A percentile compares a stretch with the other conserved stretches of the same genome.
phyloP scores from a whole-genome alignment of 2,797 vertebrate genomes.

The Glossophaga mutica region DNA sequence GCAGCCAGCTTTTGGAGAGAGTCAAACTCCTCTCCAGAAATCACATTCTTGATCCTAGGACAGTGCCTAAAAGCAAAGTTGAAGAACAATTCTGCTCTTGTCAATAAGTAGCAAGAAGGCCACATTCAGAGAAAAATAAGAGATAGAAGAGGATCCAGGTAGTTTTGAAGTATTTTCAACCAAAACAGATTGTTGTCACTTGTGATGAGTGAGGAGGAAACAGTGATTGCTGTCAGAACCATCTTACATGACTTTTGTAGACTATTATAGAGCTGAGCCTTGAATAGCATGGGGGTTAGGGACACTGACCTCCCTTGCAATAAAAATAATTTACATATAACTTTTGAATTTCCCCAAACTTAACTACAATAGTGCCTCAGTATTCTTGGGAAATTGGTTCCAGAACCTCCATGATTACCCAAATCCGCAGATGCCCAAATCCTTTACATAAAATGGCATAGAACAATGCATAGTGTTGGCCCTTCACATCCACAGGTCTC shows the following conservation, averaged over 20 bases:
- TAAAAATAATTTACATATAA: neutral
- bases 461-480: neutral
- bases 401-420: no score
- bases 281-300: neutral
- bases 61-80: neutral
- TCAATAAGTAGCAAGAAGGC: neutral
- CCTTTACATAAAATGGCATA: neutral
- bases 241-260: neutral
- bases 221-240: neutral
- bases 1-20: neutral
- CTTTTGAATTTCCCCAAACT: neutral
- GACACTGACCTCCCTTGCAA: neutral
- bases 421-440: neutral
- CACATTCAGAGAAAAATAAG: neutral
- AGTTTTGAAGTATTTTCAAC: neutral
- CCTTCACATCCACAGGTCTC: neutral
- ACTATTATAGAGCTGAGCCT: neutral
- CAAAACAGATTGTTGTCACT: neutral
- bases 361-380: neutral
- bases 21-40: neutral
- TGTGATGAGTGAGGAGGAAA: neutral
- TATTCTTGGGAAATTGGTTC: neutral
- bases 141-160: neutral
- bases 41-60: neutral
- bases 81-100: neutral